Conservation (phyloP, 2,113 vertebrate species). For the Rhea pennata region DNA sequence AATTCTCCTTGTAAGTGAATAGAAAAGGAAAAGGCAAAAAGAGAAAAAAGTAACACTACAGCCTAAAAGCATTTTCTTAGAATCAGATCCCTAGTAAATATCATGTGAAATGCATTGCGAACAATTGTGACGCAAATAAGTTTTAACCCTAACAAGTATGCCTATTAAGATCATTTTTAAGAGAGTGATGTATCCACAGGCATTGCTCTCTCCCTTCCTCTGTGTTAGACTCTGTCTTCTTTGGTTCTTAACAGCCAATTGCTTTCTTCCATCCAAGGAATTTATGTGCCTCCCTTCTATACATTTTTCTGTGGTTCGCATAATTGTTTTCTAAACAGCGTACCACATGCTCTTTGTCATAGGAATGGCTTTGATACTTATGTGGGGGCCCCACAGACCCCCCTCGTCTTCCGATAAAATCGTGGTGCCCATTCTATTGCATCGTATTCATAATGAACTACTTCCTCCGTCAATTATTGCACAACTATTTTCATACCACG, state of each 20-base stretch:
- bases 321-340: conserved; percentile 51
- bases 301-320: neutral
- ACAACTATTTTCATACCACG: neutral
- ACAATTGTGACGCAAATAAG: neutral
- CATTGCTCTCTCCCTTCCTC: neutral
- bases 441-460: conserved; percentile 54
- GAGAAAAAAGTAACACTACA: neutral
- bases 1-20: neutral
- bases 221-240: neutral
- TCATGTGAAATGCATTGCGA: neutral
- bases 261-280: neutral
- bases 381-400: neutral
- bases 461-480: conserved; percentile 31
- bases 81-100: neutral
- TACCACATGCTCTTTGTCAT: conserved; percentile 39
- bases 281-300: neutral
- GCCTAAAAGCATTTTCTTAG: neutral
- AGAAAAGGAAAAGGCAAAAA: neutral
- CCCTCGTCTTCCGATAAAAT: neutral
- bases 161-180: neutral
- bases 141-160: conserved; percentile 9
- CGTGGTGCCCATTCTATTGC: conserved; percentile 1
- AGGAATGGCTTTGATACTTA: conserved; percentile 2
- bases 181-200: neutral
- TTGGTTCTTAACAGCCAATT: neutral